A percentile compares a stretch with the other conserved stretches of the same genome.
Evolutionary conservation across 2,797 vertebrate species (phyloP).

Genomic region (Girardinus metallicus): DNA sequence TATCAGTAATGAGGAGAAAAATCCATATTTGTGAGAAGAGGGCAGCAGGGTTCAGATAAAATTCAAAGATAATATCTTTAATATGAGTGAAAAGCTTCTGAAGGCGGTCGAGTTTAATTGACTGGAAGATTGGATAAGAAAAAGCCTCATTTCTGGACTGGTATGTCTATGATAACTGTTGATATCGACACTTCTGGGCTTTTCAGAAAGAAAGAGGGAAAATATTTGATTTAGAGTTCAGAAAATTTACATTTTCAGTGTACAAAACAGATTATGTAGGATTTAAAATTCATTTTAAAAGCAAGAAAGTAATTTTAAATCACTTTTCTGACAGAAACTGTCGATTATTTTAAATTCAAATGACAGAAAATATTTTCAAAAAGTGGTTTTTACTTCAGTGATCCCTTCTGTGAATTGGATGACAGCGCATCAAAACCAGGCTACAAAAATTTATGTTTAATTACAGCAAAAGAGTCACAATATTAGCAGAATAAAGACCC

Average conservation of each 20-base stretch:
- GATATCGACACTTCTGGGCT: neutral
- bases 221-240: neutral
- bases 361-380: too few species aligned
- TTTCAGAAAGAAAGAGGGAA: neutral
- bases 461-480: too few species aligned
- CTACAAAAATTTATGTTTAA: too few species aligned
- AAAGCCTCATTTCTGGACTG: slow-evolving; percentile 4
- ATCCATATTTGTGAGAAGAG: slow-evolving; percentile 51
- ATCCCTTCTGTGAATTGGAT: too few species aligned
- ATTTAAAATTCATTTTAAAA: neutral
- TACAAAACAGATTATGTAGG: neutral
- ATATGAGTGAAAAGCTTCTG: slow-evolving; percentile 19
- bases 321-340: neutral
- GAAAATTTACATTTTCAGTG: neutral
- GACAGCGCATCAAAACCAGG: too few species aligned
- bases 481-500: too few species aligned
- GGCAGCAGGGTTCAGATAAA: slow-evolving; percentile 29
- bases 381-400: too few species aligned
- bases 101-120: slow-evolving; percentile 43
- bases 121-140: slow-evolving; percentile 38
- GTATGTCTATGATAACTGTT: neutral
- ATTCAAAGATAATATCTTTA: slow-evolving; percentile 46
- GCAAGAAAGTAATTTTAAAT: neutral
- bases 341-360: too few species aligned
- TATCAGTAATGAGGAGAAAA: slow-evolving; percentile 48